A percentile compares a stretch with the other conserved stretches of the same genome.
These are phyloP conservation scores for Eonycteris spelaea DNA, from an alignment of 2,113 vertebrate genomes.

Conservation along the genomic window DNA sequence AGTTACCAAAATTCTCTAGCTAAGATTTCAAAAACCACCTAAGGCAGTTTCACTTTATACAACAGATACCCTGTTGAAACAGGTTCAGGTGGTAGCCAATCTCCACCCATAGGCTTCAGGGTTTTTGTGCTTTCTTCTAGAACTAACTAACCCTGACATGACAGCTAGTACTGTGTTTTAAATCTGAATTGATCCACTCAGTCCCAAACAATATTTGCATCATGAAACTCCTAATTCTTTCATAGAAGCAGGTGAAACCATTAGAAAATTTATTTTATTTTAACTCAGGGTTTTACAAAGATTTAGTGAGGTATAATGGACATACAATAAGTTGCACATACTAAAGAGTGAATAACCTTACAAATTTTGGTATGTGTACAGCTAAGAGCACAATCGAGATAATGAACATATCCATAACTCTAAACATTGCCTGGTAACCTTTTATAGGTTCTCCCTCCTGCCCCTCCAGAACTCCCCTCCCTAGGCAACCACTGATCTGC, in stretches of 20 bases:
- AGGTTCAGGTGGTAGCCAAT: constrained; percentile 23
- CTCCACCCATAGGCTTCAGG: constrained; percentile 2
- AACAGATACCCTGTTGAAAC: constrained; percentile 47
- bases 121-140: constrained; percentile 22
- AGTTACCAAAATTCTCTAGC: constrained; percentile 33
- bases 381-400: not conserved
- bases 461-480: not conserved
- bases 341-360: not conserved
- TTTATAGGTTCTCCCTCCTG: not conserved
- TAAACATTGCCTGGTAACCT: not conserved
- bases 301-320: not conserved
- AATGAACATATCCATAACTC: not conserved
- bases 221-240: not conserved
- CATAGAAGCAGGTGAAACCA: not conserved
- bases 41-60: constrained; percentile 46
- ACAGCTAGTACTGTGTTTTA: not conserved
- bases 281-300: not conserved
- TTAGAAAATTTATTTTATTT: not conserved
- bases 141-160: not conserved
- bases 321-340: not conserved
- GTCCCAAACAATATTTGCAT: not conserved
- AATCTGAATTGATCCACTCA: not conserved
- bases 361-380: not conserved
- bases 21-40: constrained; percentile 13
- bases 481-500: not conserved